Percentiles rank a stretch among this genome's conserved stretches.
Evolutionary conservation across 2,888 invertebrate species (phyloP).

Genomic region (Rhodophaea formosa): DNA sequence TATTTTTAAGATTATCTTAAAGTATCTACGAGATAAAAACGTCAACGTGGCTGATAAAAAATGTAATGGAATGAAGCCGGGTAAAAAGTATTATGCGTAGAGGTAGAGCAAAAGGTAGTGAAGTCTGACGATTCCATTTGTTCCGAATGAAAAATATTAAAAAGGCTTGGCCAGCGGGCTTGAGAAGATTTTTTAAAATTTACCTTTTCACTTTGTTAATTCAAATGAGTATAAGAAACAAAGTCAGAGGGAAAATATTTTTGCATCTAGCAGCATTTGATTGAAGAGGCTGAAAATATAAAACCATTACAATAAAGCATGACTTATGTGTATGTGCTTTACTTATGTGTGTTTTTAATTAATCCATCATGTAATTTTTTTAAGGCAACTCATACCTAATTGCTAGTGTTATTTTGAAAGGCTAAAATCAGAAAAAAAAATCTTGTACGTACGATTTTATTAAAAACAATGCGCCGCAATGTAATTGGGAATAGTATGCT

Average conservation of each 20-base stretch:
- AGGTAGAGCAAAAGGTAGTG: neutral
- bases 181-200: neutral
- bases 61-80: constrained; percentile 4
- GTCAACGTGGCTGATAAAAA: neutral
- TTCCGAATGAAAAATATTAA: neutral
- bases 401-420: too few species aligned
- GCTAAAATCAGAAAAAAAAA: too few species aligned
- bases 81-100: neutral
- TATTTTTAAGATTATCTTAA: neutral
- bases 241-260: neutral
- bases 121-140: neutral
- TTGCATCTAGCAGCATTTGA: neutral
- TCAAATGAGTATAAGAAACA: neutral
- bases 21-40: neutral
- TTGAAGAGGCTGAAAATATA: neutral
- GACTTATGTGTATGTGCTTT: too few species aligned
- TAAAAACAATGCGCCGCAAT: too few species aligned
- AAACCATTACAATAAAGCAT: too few species aligned
- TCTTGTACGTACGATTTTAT: too few species aligned
- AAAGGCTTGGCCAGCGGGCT: neutral
- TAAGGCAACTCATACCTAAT: too few species aligned
- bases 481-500: too few species aligned
- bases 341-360: too few species aligned
- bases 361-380: too few species aligned
- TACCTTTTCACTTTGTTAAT: neutral